Base-by-base conservation (phyloP, 2,888 invertebrate species). In the Hirtodrosophila duncani region DNA sequence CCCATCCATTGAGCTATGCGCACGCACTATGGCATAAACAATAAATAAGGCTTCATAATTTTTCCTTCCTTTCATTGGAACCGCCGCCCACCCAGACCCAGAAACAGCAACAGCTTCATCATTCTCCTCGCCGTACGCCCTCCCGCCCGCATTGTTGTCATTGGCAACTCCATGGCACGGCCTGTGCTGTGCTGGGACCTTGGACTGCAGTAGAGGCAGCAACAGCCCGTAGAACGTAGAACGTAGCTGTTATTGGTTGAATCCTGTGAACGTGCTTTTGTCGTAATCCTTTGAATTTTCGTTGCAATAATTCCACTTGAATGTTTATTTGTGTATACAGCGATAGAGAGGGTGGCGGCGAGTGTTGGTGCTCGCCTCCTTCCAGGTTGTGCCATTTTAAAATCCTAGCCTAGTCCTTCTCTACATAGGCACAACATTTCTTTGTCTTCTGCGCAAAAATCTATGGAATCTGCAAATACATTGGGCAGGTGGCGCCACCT, bases 231-330 rank as follows among this genome's bases (percentile, higher is more conserved):
- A n/a, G n/a, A n/a, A n/a, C n/a, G n/a, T n/a, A n/a, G n/a, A n/a
- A n/a, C n/a, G 57, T 50, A 61, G 49, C 39, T 48, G 55, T 20
- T 44, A 26, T 33, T 36, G 38, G 52, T 26, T 62, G 67, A 80
- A 77, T 80, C 80, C 77, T 77, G 80, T 68, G 80, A 80, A 77
- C 77, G 77, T 77, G 77, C 77, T 80, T 77, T 80, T 72, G 74
- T 74, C 80, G 77, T 77, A 77, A 77, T 77, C 77, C 77, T 77
- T 77, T 80, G 77, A 77, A 77, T 77, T 77, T n/a, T 77, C 77
- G 80, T 77, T 77, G 77, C 77, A 77, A 80, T 77, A 77, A 77
- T 77, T 80, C 80, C 77, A 77, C 80, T 77, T 80, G 78, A 78
- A 78, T 80, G 75, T 77, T 79, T 77, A 77, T 80, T 79, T 77